Evolutionary conservation across 2,888 invertebrate genomes (phyloP).

Genomic region (Epicampocera succincta): DNA sequence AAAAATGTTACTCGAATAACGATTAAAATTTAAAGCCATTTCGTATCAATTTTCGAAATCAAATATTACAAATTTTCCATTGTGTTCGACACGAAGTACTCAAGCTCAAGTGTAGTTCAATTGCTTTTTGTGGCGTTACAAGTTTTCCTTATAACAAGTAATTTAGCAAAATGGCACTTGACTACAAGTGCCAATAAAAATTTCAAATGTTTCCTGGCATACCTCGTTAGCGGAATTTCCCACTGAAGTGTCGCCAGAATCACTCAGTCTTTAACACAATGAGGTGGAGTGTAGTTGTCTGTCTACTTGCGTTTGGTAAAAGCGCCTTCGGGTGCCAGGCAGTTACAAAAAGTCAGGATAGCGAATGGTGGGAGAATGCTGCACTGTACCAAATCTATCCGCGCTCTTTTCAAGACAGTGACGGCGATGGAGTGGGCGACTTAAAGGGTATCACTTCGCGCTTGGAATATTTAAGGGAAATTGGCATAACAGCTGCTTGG

Average conservation of each 20-base stretch:
- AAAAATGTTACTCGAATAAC: too few relatives aligned
- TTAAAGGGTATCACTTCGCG: constrained; percentile 87
- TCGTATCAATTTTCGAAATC: too few relatives aligned
- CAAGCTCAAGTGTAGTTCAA: neutral
- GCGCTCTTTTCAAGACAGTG: constrained; percentile 90
- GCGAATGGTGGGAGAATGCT: constrained; percentile 91
- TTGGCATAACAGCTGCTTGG: constrained; percentile 90
- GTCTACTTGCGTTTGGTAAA: neutral
- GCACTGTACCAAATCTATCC: constrained; percentile 93
- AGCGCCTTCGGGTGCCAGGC: constrained; percentile 26
- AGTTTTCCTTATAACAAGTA: constrained; percentile 16
- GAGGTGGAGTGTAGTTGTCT: constrained; percentile 32
- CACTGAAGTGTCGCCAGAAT: neutral
- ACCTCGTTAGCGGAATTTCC: neutral
- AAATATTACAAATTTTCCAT: too few relatives aligned
- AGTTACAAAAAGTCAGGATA: neutral
- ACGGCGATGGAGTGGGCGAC: constrained; percentile 94
- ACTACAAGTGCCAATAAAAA: neutral
- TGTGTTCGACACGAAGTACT: neutral
- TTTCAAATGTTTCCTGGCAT: neutral
- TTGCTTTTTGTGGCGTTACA: neutral
- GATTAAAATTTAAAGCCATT: too few relatives aligned
- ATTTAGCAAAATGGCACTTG: constrained; percentile 20
- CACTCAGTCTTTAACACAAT: constrained; percentile 42
- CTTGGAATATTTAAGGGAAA: constrained; percentile 85